These are phyloP conservation scores for Erebia ligea DNA, from an alignment of 2,888 invertebrate genomes.

Conservation along the genomic window DNA sequence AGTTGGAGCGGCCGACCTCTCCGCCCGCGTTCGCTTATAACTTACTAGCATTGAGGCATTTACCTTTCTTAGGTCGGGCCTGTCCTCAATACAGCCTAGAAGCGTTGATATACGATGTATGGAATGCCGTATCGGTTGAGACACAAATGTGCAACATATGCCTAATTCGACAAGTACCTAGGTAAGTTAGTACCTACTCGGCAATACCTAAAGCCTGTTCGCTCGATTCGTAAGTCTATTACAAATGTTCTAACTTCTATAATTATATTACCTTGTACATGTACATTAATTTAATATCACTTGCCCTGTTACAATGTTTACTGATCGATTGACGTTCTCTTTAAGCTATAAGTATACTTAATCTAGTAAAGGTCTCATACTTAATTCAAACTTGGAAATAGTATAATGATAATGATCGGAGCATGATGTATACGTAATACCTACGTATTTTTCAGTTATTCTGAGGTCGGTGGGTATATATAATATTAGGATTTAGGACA, in stretches of 20 bases:
- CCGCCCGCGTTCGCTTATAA: constrained; percentile 57
- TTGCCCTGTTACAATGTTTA: constrained; percentile 18
- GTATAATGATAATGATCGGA: background rate
- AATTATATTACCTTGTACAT: constrained; percentile 29
- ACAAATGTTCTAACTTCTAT: constrained; percentile 29
- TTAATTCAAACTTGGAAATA: constrained; percentile 5
- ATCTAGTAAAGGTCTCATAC: constrained; percentile 14
- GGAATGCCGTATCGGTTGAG: constrained; percentile 68
- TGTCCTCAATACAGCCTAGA: constrained; percentile 77
- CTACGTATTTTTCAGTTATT: too few species aligned
- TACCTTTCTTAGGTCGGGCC: constrained; percentile 80
- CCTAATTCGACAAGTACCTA: constrained; percentile 52
- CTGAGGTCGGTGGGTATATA: background rate
- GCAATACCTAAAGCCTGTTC: constrained; percentile 52
- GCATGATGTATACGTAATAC: background rate
- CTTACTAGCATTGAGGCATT: constrained; percentile 75
- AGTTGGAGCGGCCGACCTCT: constrained; percentile 78
- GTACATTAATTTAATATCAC: constrained; percentile 24
- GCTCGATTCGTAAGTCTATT: constrained; percentile 45
- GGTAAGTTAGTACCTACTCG: constrained; percentile 41
- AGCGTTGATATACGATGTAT: constrained; percentile 76
- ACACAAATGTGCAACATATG: constrained; percentile 72
- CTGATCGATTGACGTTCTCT: constrained; percentile 25
- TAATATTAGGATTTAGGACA: too few species aligned
- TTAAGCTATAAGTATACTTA: constrained; percentile 13